phyloP scores from a whole-genome alignment of 1,140 invertebrate genomes.

The Hirudo medicinalis region DNA sequence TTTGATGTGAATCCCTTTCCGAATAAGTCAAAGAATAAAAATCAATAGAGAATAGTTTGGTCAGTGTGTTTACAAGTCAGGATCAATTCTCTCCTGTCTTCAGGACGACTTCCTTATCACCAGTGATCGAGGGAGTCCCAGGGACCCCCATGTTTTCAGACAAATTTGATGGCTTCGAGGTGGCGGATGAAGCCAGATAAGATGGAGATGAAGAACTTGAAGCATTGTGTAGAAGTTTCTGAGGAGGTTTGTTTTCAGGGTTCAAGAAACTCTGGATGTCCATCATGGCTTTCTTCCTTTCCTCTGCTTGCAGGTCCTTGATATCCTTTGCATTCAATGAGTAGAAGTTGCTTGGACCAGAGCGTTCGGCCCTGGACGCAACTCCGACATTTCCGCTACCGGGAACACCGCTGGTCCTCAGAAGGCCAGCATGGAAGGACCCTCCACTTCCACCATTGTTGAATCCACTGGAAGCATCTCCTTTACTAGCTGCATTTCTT shows the following conservation, averaged over 20 bases:
- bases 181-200: background rate
- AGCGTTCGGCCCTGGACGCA: conserved; percentile 9
- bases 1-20: no score
- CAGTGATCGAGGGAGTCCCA: background rate
- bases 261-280: conserved; percentile 32
- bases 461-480: background rate
- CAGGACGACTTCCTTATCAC: no score
- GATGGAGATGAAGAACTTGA: background rate
- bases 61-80: no score
- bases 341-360: background rate
- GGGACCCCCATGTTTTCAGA: background rate
- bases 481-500: conserved; percentile 10
- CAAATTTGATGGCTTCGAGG: background rate
- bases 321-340: conserved; percentile 16
- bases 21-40: no score
- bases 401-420: background rate
- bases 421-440: no score
- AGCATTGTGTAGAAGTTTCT: background rate
- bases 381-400: background rate
- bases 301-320: conserved; percentile 31
- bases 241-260: conserved; percentile 28
- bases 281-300: conserved; percentile 30
- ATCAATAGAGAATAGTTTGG: no score
- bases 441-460: no score
- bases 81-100: no score